Evolutionary conservation across 2,888 invertebrate species (phyloP).

Genomic region (Andrena haemorrhoa): DNA sequence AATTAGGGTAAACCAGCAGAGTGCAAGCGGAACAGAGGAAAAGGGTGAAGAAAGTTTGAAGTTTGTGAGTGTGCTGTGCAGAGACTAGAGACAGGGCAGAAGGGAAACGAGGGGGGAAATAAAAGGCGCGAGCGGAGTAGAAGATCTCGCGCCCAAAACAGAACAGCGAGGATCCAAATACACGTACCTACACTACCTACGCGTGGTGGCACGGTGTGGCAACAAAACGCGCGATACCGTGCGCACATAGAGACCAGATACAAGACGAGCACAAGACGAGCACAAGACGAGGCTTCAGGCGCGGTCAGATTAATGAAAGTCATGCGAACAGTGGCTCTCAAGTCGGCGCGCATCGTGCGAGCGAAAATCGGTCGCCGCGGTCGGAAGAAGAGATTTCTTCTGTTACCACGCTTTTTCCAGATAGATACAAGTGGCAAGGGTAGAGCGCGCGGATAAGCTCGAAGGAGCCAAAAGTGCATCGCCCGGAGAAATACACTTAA

Average conservation of each 20-base stretch:
- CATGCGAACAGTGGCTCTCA: conserved; percentile 75
- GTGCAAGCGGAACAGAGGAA: conserved; percentile 4
- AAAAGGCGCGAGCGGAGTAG: conserved; percentile 18
- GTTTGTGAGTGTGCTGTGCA: background rate
- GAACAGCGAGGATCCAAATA: conserved; percentile 37
- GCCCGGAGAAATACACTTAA: background rate
- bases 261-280: conserved; percentile 73
- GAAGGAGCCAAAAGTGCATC: background rate
- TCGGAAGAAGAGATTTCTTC: too few species aligned
- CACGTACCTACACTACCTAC: background rate
- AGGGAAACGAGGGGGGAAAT: background rate
- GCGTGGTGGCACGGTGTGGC: conserved; percentile 18
- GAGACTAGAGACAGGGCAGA: background rate
- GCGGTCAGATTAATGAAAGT: conserved; percentile 82
- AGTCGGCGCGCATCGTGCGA: background rate
- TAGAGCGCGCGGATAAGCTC: conserved; percentile 29
- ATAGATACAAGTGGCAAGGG: too few species aligned
- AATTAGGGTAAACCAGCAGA: too few species aligned
- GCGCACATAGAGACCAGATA: conserved; percentile 65
- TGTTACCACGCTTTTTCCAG: too few species aligned
- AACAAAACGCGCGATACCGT: conserved; percentile 64
- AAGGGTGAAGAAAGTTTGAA: background rate
- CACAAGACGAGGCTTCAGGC: conserved; percentile 76
- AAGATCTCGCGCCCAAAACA: conserved; percentile 8
- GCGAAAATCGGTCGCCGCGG: background rate